Percentiles rank a stretch among this genome's conserved stretches.
Conservation (phyloP, 2,888 invertebrate genomes). For the Kuschelorhynchus macadamiae region DNA sequence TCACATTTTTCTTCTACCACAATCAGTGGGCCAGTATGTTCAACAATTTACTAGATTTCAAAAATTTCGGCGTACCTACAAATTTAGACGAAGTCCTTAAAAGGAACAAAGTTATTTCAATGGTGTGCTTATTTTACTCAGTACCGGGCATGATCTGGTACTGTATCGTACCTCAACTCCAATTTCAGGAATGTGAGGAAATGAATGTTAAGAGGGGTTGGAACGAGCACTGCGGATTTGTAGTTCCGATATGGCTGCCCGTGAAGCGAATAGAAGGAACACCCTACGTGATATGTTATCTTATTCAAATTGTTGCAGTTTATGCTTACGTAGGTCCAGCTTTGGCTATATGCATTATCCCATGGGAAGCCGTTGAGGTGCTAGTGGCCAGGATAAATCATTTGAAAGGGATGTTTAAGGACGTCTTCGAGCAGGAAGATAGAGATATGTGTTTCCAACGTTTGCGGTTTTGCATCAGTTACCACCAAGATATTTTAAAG, state of each 20-base stretch:
- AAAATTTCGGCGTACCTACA: constrained; percentile 42
- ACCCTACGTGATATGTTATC: constrained; percentile 8
- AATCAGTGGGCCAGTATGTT: constrained; percentile 38
- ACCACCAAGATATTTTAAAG: constrained; percentile 49
- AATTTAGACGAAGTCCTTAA: constrained; percentile 26
- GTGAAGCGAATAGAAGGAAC: constrained; percentile 4
- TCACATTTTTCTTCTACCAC: constrained; percentile 28
- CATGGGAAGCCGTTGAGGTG: constrained; percentile 42
- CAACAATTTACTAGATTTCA: constrained; percentile 27
- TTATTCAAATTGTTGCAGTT: constrained; percentile 30
- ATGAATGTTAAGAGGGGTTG: constrained; percentile 32
- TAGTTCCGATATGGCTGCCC: constrained; percentile 49
- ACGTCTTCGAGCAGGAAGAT: constrained; percentile 29
- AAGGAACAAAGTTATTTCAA: constrained; percentile 27
- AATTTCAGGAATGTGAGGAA: constrained; percentile 36
- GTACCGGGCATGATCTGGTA: constrained; percentile 37
- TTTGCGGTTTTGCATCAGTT: constrained; percentile 37
- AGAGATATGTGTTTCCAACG: not conserved
- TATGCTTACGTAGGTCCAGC: constrained; percentile 29
- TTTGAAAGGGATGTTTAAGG: constrained; percentile 38
- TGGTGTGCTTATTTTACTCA: constrained; percentile 21
- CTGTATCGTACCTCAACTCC: constrained; percentile 25
- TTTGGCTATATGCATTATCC: constrained; percentile 21
- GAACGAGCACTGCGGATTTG: constrained; percentile 46
- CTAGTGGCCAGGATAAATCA: constrained; percentile 40